Percentiles rank a stretch among this genome's conserved stretches.
Evolutionary conservation across 2,113 vertebrate species (phyloP).

Genomic region (Damaliscus lunatus): DNA sequence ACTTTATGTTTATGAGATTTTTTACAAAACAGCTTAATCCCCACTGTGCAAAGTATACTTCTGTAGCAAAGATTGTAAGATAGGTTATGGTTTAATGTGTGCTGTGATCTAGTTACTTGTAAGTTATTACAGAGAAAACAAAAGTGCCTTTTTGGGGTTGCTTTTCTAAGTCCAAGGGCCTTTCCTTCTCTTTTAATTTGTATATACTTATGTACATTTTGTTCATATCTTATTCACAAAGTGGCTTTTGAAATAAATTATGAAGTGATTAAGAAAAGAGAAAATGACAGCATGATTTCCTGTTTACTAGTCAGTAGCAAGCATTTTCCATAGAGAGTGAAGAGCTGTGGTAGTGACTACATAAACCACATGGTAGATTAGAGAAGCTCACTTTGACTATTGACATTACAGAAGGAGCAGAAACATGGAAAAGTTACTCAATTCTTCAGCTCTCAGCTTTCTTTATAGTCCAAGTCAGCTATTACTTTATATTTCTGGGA

Average conservation of each 20-base stretch:
- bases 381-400: conserved; percentile 1
- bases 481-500: conserved; percentile 3
- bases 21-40: conserved; percentile 51
- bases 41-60: conserved; percentile 27
- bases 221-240: conserved; percentile 62
- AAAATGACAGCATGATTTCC: conserved; percentile 69
- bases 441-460: neutral
- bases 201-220: conserved; percentile 29
- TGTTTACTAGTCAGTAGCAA: conserved; percentile 48
- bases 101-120: conserved; percentile 22
- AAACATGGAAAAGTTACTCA: neutral
- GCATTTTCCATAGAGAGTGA: conserved; percentile 24
- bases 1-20: conserved; percentile 17
- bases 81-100: neutral
- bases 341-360: neutral
- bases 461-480: neutral
- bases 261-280: conserved; percentile 67
- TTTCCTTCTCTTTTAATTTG: conserved; percentile 12
- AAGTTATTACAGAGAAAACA: conserved; percentile 22
- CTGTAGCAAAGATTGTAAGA: conserved; percentile 38
- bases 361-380: neutral
- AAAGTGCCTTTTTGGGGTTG: neutral
- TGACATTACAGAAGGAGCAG: neutral
- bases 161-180: neutral
- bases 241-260: conserved; percentile 70